Conservation (phyloP, 2,113 vertebrate genomes). For the Bufo bufo region DNA sequence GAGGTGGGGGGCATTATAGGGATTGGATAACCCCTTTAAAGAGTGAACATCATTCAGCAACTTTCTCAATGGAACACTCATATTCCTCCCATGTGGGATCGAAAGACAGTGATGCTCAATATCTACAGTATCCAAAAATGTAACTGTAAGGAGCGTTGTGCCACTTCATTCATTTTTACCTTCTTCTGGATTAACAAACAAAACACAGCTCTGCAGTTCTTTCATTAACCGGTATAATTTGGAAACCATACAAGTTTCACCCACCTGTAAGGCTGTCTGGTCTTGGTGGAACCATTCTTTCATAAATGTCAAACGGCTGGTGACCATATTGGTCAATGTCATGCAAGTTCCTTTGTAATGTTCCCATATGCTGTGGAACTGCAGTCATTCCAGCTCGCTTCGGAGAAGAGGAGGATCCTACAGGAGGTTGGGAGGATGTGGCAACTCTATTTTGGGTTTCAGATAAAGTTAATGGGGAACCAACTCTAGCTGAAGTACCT, state of each 20-base stretch:
- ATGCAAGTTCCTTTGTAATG: constrained; percentile 81
- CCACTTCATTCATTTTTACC: too few species aligned
- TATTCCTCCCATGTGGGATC: too few species aligned
- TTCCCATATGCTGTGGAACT: constrained; percentile 88
- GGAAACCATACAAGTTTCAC: constrained; percentile 45
- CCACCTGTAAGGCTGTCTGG: constrained; percentile 93
- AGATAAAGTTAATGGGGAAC: constrained; percentile 81
- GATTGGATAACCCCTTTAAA: too few species aligned
- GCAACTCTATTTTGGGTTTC: constrained; percentile 73
- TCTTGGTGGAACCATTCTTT: constrained; percentile 89
- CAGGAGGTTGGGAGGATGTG: constrained; percentile 78
- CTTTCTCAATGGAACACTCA: too few species aligned
- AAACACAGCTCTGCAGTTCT: too few species aligned
- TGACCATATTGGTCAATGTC: constrained; percentile 82
- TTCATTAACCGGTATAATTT: too few species aligned
- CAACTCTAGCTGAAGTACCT: constrained; percentile 71
- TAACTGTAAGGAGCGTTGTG: too few species aligned
- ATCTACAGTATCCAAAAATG: too few species aligned
- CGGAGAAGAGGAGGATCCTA: constrained; percentile 82
- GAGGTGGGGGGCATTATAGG: too few species aligned
- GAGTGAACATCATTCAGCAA: too few species aligned
- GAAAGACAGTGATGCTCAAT: too few species aligned
- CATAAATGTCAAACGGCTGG: constrained; percentile 89
- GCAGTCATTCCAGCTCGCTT: constrained; percentile 88
- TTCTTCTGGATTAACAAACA: too few species aligned